A percentile compares a stretch with the other conserved stretches of the same genome.
These are phyloP conservation scores for Nyctereutes procyonoides DNA, from an alignment of 2,113 vertebrate genomes.

Conservation along the genomic window DNA sequence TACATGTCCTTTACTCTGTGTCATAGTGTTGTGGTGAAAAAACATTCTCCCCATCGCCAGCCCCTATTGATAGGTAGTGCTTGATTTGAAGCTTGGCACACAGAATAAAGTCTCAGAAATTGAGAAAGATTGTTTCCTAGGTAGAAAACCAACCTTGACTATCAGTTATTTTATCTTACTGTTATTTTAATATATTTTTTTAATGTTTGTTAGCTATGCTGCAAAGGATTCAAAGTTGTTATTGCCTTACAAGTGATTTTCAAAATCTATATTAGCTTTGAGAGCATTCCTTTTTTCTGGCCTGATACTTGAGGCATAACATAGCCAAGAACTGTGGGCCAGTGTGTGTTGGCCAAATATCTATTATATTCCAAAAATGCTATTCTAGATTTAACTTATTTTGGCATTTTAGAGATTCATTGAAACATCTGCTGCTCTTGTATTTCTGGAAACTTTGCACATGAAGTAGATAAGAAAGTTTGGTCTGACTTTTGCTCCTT, in stretches of 20 bases:
- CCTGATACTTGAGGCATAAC: not conserved
- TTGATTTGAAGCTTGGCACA: not conserved
- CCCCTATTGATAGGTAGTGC: not conserved
- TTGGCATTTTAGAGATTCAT: constrained; percentile 49
- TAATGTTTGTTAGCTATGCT: not conserved
- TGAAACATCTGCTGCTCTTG: not conserved
- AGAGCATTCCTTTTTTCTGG: not conserved
- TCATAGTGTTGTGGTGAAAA: not conserved
- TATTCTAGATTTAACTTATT: constrained; percentile 9
- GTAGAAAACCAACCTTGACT: not conserved
- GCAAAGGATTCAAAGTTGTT: not conserved
- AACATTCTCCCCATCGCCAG: not conserved
- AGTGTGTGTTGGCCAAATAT: not conserved
- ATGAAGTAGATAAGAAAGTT: not conserved
- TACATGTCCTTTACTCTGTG: not conserved
- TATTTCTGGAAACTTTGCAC: constrained; percentile 8
- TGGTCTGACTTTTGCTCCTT: not conserved
- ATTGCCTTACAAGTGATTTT: not conserved
- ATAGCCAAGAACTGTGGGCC: not conserved
- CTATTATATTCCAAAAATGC: not conserved
- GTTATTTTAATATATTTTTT: not conserved
- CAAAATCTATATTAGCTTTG: not conserved
- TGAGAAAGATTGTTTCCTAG: not conserved
- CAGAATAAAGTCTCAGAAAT: not conserved
- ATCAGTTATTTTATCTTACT: not conserved